These are phyloP conservation scores for Eulemur coronatus DNA, from an alignment of 2,797 vertebrate genomes.

Conservation along the genomic window DNA sequence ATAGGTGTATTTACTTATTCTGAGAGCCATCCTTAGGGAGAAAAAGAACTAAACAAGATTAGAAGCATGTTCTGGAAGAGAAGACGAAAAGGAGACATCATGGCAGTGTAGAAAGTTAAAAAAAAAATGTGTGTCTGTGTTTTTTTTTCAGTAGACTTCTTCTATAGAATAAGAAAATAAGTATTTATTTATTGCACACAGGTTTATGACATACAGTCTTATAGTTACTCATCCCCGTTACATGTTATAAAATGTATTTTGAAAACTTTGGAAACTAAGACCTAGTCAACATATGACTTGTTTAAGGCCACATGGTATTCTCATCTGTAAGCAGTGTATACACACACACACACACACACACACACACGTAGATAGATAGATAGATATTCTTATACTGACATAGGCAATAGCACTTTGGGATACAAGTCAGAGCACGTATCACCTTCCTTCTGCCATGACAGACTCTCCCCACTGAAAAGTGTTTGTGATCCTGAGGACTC, in stretches of 20 bases:
- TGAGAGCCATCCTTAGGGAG: constrained; percentile 30
- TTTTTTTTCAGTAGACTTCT: not conserved
- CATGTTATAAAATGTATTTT: not conserved
- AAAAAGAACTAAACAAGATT: not conserved
- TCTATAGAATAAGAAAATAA: not conserved
- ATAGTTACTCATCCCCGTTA: not conserved
- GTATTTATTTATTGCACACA: not conserved
- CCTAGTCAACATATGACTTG: not conserved
- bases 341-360: not conserved
- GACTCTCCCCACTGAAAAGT: not conserved
- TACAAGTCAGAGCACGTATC: not conserved
- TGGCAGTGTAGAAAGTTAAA: not conserved
- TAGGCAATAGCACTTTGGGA: not conserved
- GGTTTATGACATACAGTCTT: not conserved
- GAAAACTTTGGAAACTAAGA: constrained; percentile 11
- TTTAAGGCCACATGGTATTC: not conserved
- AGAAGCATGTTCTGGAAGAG: constrained; percentile 26
- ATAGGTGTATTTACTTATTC: constrained; percentile 50
- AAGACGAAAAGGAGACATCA: not conserved
- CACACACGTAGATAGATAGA: not conserved
- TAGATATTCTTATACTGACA: not conserved
- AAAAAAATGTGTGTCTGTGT: too few relatives aligned
- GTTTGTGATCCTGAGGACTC: not conserved
- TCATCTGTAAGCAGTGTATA: not conserved
- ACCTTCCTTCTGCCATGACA: not conserved